phyloP scores from a whole-genome alignment of 2,113 vertebrate genomes.

The Brachionichthys hirsutus region DNA sequence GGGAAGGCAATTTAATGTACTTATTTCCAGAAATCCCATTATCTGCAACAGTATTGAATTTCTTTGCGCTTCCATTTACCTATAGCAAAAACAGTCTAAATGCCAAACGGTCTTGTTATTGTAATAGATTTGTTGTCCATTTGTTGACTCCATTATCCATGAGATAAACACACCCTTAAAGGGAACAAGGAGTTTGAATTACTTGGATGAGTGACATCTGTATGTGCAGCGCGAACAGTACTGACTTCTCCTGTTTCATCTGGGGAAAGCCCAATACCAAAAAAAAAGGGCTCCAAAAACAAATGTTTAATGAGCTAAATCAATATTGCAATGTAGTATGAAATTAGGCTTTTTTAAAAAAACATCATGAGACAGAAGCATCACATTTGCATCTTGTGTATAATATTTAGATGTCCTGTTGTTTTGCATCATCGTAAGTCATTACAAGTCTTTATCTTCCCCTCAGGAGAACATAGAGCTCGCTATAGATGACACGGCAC shows the following conservation, averaged over 20 bases:
- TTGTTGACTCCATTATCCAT: neutral
- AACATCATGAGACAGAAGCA: too few species aligned
- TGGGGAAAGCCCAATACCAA: too few species aligned
- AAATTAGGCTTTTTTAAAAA: too few species aligned
- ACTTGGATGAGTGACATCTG: slow-evolving; percentile 2
- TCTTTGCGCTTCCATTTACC: slow-evolving; percentile 35
- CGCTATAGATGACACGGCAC: slow-evolving; percentile 86
- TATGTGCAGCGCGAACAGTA: neutral
- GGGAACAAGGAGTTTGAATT: slow-evolving; percentile 2
- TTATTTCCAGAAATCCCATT: slow-evolving; percentile 50
- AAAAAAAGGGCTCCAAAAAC: too few species aligned
- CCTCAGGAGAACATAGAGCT: slow-evolving; percentile 94
- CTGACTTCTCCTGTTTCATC: neutral
- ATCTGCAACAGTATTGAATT: slow-evolving; percentile 51
- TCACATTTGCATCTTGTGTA: neutral
- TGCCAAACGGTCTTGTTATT: slow-evolving; percentile 27
- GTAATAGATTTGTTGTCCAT: slow-evolving; percentile 29
- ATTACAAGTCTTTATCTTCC: slow-evolving; percentile 41
- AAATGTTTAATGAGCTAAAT: too few species aligned
- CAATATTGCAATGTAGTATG: too few species aligned
- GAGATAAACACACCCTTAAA: neutral
- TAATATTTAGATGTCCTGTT: neutral
- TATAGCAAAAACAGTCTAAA: slow-evolving; percentile 33
- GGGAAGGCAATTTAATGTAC: slow-evolving; percentile 42
- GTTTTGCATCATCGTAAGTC: slow-evolving; percentile 3